Conservation (phyloP, 35 echinoderm and acorn worm genomes). For the Apostichopus japonicus region DNA sequence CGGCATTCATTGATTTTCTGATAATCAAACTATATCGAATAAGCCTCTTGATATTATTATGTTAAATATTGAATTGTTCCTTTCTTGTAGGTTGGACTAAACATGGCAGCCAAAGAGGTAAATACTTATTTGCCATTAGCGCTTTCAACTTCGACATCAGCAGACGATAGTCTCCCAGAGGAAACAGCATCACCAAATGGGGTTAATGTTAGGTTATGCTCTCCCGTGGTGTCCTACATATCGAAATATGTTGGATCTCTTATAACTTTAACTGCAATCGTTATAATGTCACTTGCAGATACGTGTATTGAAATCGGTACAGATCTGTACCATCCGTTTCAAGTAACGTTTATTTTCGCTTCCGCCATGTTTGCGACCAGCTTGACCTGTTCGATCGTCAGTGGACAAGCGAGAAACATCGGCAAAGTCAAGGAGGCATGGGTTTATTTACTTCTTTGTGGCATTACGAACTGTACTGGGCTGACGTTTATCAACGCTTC, state of each 20-base stretch:
- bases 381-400: not conserved
- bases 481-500: constrained; percentile 21
- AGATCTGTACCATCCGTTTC: not conserved
- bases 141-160: no score
- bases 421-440: not conserved
- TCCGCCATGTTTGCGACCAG: not conserved
- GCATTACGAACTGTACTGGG: not conserved
- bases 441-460: not conserved
- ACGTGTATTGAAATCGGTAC: not conserved
- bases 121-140: no score
- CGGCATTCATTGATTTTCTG: no score
- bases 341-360: not conserved
- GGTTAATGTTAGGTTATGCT: no score
- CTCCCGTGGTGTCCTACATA: not conserved
- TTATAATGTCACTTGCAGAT: constrained; percentile 12
- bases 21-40: no score
- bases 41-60: no score
- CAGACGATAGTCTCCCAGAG: no score
- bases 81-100: no score
- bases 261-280: not conserved
- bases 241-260: not conserved
- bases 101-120: no score
- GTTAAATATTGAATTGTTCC: no score
- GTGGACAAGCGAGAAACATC: not conserved
- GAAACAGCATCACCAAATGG: no score